phyloP scores from a whole-genome alignment of 2,113 vertebrate genomes.

The Laticauda colubrina region DNA sequence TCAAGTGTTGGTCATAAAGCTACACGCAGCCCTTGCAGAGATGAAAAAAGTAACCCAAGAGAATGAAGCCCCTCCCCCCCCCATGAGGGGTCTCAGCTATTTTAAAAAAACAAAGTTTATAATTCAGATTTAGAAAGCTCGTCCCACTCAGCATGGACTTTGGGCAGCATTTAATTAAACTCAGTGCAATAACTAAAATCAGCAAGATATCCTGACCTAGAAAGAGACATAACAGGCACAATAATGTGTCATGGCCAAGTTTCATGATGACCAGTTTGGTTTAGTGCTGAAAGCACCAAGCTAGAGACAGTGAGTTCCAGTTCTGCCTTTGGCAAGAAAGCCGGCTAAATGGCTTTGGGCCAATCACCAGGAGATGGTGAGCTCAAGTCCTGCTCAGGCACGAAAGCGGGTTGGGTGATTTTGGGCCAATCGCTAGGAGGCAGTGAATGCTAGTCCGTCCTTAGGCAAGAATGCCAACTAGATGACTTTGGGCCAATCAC shows the following conservation, averaged over 20 bases:
- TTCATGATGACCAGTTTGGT: background rate
- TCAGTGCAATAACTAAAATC: background rate
- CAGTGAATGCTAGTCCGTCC: no score
- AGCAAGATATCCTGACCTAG: background rate
- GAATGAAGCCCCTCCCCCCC: background rate
- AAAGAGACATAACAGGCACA: background rate
- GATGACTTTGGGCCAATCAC: no score
- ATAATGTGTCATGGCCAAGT: background rate
- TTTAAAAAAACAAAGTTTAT: no score
- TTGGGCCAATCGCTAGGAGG: no score
- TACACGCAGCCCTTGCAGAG: background rate
- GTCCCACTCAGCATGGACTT: background rate
- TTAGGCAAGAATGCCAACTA: no score
- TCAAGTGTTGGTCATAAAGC: background rate
- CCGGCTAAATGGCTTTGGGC: no score
- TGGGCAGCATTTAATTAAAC: background rate
- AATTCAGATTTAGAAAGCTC: background rate
- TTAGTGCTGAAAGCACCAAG: no score
- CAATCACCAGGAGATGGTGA: no score
- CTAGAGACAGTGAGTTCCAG: background rate
- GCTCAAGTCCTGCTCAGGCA: no score
- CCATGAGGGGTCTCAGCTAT: background rate
- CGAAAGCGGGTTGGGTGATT: no score
- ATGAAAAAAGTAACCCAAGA: background rate
- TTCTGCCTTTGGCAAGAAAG: no score